Evolutionary conservation across 2,797 vertebrate genomes (phyloP).

Genomic region (Micrastur ruficollis): DNA sequence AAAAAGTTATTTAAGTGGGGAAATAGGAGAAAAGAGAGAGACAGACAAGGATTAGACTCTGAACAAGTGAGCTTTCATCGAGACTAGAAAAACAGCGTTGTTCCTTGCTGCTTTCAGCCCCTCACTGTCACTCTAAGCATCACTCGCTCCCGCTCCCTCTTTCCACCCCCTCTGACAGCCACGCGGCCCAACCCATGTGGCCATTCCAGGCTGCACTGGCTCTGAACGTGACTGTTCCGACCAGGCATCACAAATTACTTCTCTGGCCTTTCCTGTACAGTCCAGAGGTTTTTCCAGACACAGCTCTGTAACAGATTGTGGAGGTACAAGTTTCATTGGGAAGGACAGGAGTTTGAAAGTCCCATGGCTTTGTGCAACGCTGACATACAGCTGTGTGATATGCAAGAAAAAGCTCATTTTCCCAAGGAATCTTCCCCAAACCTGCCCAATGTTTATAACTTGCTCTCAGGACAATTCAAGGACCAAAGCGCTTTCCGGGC

Average conservation of each 20-base stretch:
- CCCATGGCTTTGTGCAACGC: background rate
- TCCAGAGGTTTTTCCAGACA: background rate
- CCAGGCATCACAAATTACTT: background rate
- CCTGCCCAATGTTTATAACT: background rate
- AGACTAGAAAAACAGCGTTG: conserved; percentile 3
- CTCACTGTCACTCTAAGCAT: background rate
- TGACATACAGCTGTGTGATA: background rate
- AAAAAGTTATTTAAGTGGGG: conserved; percentile 11
- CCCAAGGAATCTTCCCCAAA: background rate
- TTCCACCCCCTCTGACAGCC: background rate
- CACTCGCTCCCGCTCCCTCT: background rate
- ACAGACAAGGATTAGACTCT: background rate
- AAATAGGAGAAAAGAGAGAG: background rate
- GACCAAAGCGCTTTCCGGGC: background rate
- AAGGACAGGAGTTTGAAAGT: background rate
- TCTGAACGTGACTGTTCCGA: background rate
- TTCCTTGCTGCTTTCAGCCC: background rate
- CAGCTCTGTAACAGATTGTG: background rate
- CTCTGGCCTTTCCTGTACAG: background rate
- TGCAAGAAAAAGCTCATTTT: background rate
- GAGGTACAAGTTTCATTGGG: background rate
- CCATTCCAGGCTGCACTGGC: background rate
- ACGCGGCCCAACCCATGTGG: fast-evolving
- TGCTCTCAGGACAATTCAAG: background rate
- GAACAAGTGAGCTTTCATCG: conserved; percentile 25